Base-by-base conservation (phyloP, 2,113 vertebrate genomes). In the Platycercus adscitus region DNA sequence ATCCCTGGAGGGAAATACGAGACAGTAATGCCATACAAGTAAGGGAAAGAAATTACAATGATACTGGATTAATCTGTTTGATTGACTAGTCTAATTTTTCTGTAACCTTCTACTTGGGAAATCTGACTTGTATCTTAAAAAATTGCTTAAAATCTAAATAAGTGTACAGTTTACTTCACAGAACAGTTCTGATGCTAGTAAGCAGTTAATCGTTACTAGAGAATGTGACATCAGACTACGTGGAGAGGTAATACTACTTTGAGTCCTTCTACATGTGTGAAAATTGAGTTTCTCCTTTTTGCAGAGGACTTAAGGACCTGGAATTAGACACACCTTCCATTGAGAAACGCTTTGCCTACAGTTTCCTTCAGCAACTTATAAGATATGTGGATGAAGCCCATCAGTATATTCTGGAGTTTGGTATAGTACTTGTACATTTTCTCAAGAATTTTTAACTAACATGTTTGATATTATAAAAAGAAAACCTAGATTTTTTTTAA, bases 331-430 rank as follows among this genome's bases (percentile, higher is more conserved):
- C 99, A 0, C 99, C 99, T 56, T 99, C 99, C 25, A 99, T 99
- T 65, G 99, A 99, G 96, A 99, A 99, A 81, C 98, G 99, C 17
- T 99, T 99, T 89, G 99, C 99, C 65, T 99, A 99, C 95, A 99
- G 99, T 73, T 99, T 99, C 75, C 99, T 99, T 52, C 99, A 99
- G 93, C 99, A 99, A 20, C 98, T 99, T 84, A 99, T 99, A 94
- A 98, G 98, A 81, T 99, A 99, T 2, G 99, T 99, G 73, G 99
- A 99, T 76, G 98, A 99, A 96, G 99, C 99, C 13, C 99, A 99
- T 82, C 98, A 99, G 58, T 99, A 99, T 89, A 99, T 99, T 97
- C 94, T 99, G 97, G 99, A 99, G 95, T 99, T 99, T 71, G 99
- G 99, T 99, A 94, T 56, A 61, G 81, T 93, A 49, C 6, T 44